A percentile compares a stretch with the other conserved stretches of the same genome.
Conservation (phyloP, 1,140 invertebrate genomes). For the Bombus picipes region DNA sequence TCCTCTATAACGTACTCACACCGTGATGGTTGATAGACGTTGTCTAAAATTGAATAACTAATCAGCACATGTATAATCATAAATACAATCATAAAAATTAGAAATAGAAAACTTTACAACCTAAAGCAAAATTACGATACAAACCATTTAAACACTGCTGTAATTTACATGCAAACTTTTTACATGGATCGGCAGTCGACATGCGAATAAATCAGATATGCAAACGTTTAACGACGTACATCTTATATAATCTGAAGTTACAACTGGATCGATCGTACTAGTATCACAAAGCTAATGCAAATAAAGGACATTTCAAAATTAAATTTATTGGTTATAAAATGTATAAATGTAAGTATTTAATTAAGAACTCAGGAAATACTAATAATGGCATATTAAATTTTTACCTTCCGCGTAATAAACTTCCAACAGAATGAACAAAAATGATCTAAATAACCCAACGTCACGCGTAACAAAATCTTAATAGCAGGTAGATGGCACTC, state of each 20-base stretch:
- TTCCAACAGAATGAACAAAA: neutral
- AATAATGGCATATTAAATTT: neutral
- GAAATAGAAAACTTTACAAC: neutral
- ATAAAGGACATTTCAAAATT: neutral
- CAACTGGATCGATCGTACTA: neutral
- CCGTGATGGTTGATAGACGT: slow-evolving; percentile 86
- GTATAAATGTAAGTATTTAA: neutral
- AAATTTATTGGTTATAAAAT: neutral
- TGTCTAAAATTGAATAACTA: slow-evolving; percentile 82
- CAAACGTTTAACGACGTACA: neutral
- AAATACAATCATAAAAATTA: slow-evolving; percentile 29
- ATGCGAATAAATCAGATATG: slow-evolving; percentile 56
- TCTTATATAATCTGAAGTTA: slow-evolving; percentile 4
- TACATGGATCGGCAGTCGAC: slow-evolving; percentile 86
- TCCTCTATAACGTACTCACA: slow-evolving; percentile 85
- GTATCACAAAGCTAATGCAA: neutral
- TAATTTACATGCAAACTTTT: slow-evolving; percentile 88
- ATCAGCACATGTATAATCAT: slow-evolving; percentile 4
- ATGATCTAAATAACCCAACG: neutral
- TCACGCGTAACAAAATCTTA: neutral
- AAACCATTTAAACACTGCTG: slow-evolving; percentile 90
- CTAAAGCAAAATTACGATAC: slow-evolving; percentile 8
- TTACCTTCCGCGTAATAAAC: neutral
- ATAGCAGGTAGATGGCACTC: slow-evolving; percentile 6
- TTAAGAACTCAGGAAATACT: neutral